Evolutionary conservation across 2,113 vertebrate genomes (phyloP), one percentile per base, ranked within the genome.

Genomic region (Probosciger aterrimus): DNA sequence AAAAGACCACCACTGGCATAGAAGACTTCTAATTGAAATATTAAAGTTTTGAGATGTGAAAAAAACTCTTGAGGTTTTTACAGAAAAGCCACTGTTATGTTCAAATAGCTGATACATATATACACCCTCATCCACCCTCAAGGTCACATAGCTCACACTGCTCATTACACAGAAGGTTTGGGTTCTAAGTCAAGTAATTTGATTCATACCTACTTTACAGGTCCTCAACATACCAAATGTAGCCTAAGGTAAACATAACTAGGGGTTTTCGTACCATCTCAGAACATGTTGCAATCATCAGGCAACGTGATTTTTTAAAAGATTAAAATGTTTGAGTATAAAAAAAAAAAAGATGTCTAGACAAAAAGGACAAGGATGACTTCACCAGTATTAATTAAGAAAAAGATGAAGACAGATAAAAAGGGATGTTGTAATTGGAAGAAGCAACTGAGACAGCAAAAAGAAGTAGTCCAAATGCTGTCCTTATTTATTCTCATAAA

Each of bases 281-380:
- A 59, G 17, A 75, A 9, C 9, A 53, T 3, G 1, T 9, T 64
- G 13, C 4, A 0, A 55, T 24, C 16, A 67, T 62, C 27, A 78
- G 14, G 12, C 41, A 93, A 49, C 2, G 33, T 4, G 23, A 8
- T 0, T 27, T 49, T 82, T 41, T 3, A 1, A 49, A 74, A 76
- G 79, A 81, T 35, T 43, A 20, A 82, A 68, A 76, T 17, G 18
- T 64, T 63, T 62, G 55, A 88, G 46, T 24, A 50, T 39, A 9
- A 88, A 73, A 80, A 91, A 41, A 87, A 41, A 87, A 71, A 88
- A 74, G n/a, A 60, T n/a, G 37, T 73, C 81, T 92, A 94, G 70
- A 91, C 81, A 91, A 76, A 37, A 65, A 5, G 35, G 27, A 77
- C 30, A 14, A 94, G 37, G 41, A 86, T 63, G 47, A 60, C 3